Percentiles rank a stretch among this genome's conserved stretches.
Conservation (phyloP, 37 sponge, comb jelly and placozoan species). For the Theonella swinhoei region DNA sequence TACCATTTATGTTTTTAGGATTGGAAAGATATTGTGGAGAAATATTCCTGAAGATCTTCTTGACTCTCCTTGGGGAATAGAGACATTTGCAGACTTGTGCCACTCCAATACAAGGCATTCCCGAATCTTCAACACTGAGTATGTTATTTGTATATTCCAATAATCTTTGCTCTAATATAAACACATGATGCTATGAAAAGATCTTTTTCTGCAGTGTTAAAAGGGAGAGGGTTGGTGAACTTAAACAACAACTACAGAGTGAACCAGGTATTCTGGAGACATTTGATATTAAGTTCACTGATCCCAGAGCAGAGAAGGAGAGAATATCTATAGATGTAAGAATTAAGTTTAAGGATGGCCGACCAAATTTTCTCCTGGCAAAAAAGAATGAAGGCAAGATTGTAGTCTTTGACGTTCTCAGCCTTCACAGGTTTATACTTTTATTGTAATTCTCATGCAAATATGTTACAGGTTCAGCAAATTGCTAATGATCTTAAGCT, state of each 20-base stretch:
- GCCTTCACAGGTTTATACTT: not conserved
- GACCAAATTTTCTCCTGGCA: not conserved
- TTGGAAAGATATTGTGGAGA: not conserved
- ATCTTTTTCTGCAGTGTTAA: not conserved
- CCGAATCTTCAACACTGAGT: not conserved
- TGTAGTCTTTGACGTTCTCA: conserved; percentile 2
- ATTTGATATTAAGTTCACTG: not conserved
- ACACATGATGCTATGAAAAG: not conserved
- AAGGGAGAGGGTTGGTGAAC: not conserved
- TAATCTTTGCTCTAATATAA: not conserved
- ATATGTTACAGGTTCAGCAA: too few relatives aligned
- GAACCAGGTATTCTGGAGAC: not conserved
- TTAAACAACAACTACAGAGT: not conserved
- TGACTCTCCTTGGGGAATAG: not conserved
- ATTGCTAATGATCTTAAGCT: too few relatives aligned
- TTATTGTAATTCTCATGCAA: too few relatives aligned
- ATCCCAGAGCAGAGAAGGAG: not conserved
- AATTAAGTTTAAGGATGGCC: not conserved
- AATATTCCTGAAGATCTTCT: not conserved
- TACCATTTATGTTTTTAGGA: not conserved
- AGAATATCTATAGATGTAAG: not conserved
- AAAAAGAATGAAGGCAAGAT: not conserved
- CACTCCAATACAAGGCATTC: not conserved
- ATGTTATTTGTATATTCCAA: not conserved
- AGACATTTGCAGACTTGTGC: not conserved